These are phyloP conservation scores for Balaeniceps rex DNA, from an alignment of 2,113 vertebrate genomes.

Conservation along the genomic window DNA sequence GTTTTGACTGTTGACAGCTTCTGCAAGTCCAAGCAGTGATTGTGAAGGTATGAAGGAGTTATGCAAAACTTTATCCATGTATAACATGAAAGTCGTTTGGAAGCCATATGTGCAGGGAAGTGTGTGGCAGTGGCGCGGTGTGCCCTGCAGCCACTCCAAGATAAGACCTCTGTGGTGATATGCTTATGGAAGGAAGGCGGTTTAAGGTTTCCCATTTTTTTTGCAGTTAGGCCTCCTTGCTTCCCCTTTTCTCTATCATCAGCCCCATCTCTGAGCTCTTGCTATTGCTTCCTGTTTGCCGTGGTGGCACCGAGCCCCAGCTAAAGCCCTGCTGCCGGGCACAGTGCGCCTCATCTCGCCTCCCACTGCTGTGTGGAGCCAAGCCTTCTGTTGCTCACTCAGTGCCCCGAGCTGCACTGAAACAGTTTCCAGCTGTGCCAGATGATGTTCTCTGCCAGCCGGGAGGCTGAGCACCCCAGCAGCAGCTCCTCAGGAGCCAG, in stretches of 20 bases:
- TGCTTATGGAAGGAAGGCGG: fast-evolving
- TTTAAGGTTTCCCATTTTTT: not conserved
- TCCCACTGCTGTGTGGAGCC: not conserved
- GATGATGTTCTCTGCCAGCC: not conserved
- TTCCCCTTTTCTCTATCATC: not conserved
- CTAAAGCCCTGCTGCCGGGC: not conserved
- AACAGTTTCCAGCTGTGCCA: not conserved
- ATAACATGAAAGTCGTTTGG: not conserved
- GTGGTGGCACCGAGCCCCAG: not conserved
- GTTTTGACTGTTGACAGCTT: not conserved
- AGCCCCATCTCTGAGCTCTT: not conserved
- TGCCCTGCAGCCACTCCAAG: not conserved
- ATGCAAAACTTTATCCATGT: not conserved
- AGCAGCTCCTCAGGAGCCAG: not conserved
- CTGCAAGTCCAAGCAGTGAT: not conserved
- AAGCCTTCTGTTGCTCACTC: not conserved
- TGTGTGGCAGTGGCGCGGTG: not conserved
- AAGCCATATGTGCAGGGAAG: not conserved
- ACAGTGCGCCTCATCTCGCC: not conserved
- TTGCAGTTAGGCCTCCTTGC: not conserved
- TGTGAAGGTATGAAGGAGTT: fast-evolving
- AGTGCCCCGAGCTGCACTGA: fast-evolving
- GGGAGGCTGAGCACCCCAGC: not conserved
- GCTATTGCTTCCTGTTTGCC: not conserved
- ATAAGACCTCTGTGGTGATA: not conserved